Percentiles rank a stretch among this genome's conserved stretches.
These are phyloP conservation scores for Lamproptera curius DNA, from an alignment of 2,888 invertebrate species.

Conservation along the genomic window DNA sequence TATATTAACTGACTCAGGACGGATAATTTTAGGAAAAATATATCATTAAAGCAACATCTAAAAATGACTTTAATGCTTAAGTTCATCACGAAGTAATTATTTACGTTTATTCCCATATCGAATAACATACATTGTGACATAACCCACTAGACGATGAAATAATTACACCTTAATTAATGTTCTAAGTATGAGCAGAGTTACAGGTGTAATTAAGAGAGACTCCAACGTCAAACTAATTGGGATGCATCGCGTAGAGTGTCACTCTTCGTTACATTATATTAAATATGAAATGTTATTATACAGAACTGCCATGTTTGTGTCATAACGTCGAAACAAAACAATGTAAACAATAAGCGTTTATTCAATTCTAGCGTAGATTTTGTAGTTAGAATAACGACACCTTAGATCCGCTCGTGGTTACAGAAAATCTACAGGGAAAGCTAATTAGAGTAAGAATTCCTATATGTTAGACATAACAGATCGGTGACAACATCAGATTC, in stretches of 20 bases:
- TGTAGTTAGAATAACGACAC: too few relatives aligned
- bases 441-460: too few relatives aligned
- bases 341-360: too few relatives aligned
- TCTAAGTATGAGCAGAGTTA: background rate
- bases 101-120: background rate
- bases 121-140: background rate
- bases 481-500: too few relatives aligned
- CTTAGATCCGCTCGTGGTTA: too few relatives aligned
- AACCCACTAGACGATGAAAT: background rate
- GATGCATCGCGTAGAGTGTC: background rate
- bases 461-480: too few relatives aligned
- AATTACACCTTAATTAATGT: background rate
- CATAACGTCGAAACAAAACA: too few relatives aligned
- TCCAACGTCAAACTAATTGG: conserved; percentile 1
- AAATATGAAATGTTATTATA: background rate
- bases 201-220: conserved; percentile 1
- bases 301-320: background rate
- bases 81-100: background rate
- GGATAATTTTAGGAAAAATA: background rate
- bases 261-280: background rate
- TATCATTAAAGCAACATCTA: too few relatives aligned
- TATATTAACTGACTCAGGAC: background rate
- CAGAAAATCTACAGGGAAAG: too few relatives aligned
- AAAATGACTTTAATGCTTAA: background rate
- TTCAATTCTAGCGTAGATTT: too few relatives aligned